phyloP scores from a whole-genome alignment of 2,797 vertebrate genomes.

The Trichosurus vulpecula region DNA sequence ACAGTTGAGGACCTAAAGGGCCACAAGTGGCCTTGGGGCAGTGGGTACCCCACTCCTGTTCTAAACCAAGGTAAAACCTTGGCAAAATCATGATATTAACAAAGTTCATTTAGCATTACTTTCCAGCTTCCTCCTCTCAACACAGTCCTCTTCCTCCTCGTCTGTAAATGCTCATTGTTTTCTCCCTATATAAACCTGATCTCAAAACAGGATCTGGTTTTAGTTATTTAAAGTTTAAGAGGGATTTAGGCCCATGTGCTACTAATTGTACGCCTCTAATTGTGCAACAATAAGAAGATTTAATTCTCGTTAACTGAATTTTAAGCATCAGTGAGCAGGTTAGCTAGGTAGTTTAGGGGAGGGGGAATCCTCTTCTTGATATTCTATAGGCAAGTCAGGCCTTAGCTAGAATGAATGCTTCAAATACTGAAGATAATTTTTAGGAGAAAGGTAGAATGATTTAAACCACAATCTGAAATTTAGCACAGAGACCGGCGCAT shows the following conservation, averaged over 20 bases:
- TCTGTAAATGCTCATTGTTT: not conserved
- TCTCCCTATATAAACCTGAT: not conserved
- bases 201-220: not conserved
- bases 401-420: not conserved
- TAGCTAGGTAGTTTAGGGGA: not conserved
- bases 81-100: not conserved
- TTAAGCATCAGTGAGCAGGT: not conserved
- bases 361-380: not conserved
- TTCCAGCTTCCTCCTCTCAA: not conserved
- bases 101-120: not conserved
- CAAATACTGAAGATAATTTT: not conserved
- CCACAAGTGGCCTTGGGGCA: too few species aligned
- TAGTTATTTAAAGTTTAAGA: not conserved
- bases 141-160: not conserved
- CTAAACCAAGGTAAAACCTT: not conserved
- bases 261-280: not conserved
- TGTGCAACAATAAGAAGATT: not conserved
- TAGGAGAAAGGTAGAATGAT: not conserved
- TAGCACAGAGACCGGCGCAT: not conserved
- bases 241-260: not conserved
- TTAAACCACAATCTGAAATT: not conserved
- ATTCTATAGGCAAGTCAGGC: not conserved
- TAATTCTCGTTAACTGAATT: not conserved
- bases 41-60: too few species aligned
- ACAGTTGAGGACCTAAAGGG: too few species aligned